Evolutionary conservation across 2,113 vertebrate genomes (phyloP).

Genomic region (Blennius ocellaris): DNA sequence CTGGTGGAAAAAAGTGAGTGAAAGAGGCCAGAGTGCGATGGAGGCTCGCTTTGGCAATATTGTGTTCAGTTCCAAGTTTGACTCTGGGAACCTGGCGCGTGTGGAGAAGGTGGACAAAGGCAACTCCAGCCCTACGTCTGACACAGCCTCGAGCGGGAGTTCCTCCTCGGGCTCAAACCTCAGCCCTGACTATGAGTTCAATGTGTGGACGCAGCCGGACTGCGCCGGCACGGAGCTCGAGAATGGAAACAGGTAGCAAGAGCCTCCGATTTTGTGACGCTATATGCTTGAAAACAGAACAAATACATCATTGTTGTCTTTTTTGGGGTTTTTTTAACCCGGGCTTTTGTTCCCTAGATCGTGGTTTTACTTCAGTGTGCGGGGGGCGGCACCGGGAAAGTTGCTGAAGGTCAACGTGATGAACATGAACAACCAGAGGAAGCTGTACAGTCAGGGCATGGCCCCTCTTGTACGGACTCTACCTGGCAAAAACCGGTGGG

Average conservation of each 20-base stretch:
- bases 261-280: not conserved
- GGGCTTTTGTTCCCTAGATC: conserved; percentile 83
- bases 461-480: conserved; percentile 91
- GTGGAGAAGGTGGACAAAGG: conserved; percentile 88
- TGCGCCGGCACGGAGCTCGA: conserved; percentile 93
- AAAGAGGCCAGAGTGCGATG: conserved; percentile 67
- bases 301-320: too few species aligned
- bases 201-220: conserved; percentile 94
- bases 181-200: conserved; percentile 91
- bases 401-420: conserved; percentile 94
- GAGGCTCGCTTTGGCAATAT: conserved; percentile 87
- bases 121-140: conserved; percentile 55
- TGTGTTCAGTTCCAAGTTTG: conserved; percentile 94
- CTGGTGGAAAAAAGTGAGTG: too few species aligned
- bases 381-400: conserved; percentile 87
- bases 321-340: rapidly evolving
- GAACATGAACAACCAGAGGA: conserved; percentile 99
- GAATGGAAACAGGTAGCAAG: conserved; percentile 91
- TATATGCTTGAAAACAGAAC: not conserved
- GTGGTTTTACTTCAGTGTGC: conserved; percentile 97
- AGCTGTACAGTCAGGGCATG: conserved; percentile 97
- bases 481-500: conserved; percentile 91
- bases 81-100: conserved; percentile 92
- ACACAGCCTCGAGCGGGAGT: conserved; percentile 39
- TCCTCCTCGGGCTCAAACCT: conserved; percentile 49